These are phyloP conservation scores for Reinhardtius hippoglossoides DNA, from an alignment of 2,113 vertebrate species.

Conservation along the genomic window DNA sequence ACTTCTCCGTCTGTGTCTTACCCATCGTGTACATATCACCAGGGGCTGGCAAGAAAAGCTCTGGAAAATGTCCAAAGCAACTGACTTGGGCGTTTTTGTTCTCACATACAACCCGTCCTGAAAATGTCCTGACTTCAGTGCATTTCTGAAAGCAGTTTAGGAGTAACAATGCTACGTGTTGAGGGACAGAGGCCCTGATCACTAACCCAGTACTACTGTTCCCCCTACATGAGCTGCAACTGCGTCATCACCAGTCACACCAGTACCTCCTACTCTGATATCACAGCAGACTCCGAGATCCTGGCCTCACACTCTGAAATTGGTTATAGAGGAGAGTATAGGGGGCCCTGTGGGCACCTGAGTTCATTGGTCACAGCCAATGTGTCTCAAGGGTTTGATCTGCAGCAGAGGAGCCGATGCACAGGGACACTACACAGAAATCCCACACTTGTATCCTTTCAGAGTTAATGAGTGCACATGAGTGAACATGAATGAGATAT, in stretches of 20 bases:
- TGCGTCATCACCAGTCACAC: not conserved
- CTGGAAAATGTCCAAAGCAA: too few relatives aligned
- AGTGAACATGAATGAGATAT: too few relatives aligned
- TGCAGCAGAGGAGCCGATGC: not conserved
- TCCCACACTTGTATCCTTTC: too few relatives aligned
- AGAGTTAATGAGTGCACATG: too few relatives aligned
- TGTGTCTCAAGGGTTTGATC: constrained; percentile 28
- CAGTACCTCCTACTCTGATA: not conserved
- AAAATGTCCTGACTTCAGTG: too few relatives aligned
- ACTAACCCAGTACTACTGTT: not conserved
- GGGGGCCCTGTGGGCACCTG: constrained; percentile 37
- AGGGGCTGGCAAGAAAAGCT: too few relatives aligned
- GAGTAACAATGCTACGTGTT: not conserved
- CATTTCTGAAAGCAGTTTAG: too few relatives aligned
- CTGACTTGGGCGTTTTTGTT: too few relatives aligned
- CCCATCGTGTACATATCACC: too few relatives aligned
- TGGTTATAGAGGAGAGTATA: not conserved
- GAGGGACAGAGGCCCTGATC: not conserved
- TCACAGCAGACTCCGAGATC: constrained; percentile 4
- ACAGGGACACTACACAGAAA: not conserved
- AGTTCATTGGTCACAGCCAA: constrained; percentile 44
- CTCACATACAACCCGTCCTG: too few relatives aligned
- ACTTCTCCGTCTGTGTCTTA: too few relatives aligned
- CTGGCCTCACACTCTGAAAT: constrained; percentile 23
- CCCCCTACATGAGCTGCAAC: not conserved